These are phyloP conservation scores for Microchirus variegatus DNA, from an alignment of 2,797 vertebrate species.

Conservation along the genomic window DNA sequence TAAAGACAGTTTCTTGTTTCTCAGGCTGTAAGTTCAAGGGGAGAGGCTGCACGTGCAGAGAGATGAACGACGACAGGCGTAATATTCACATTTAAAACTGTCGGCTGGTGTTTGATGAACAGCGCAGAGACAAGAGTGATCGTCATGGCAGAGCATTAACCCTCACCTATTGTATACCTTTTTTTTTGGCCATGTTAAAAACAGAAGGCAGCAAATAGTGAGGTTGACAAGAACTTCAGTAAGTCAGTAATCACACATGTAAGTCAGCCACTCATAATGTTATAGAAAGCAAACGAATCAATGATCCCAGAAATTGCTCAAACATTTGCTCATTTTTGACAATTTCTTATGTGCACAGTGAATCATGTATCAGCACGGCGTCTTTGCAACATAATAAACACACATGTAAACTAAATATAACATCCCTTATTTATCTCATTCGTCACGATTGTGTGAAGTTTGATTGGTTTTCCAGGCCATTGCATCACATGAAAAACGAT, in stretches of 20 bases:
- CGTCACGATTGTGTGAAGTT: constrained; percentile 2
- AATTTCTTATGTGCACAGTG: too few relatives aligned
- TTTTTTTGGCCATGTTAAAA: too few relatives aligned
- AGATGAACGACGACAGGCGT: constrained; percentile 45
- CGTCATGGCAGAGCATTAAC: constrained; percentile 23
- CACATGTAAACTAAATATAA: too few relatives aligned
- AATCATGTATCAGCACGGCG: too few relatives aligned
- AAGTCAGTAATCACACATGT: too few relatives aligned
- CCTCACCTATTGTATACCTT: constrained; percentile 25
- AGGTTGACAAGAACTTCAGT: too few relatives aligned
- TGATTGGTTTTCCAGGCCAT: constrained; percentile 3
- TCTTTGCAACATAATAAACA: too few relatives aligned
- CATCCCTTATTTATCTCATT: background rate
- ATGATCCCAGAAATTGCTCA: too few relatives aligned
- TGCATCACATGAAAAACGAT: constrained; percentile 2
- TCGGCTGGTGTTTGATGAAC: constrained; percentile 33
- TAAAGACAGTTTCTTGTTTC: background rate
- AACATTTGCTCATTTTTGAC: too few relatives aligned
- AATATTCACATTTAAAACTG: constrained; percentile 40
- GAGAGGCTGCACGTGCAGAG: constrained; percentile 5
- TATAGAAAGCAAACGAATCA: too few relatives aligned
- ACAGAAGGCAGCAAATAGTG: too few relatives aligned
- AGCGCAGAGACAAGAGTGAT: constrained; percentile 4
- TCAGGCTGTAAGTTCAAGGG: constrained; percentile 25
- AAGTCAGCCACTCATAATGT: too few relatives aligned